These are phyloP conservation scores for Nyctibius grandis DNA, from an alignment of 2,797 vertebrate genomes.

Conservation along the genomic window DNA sequence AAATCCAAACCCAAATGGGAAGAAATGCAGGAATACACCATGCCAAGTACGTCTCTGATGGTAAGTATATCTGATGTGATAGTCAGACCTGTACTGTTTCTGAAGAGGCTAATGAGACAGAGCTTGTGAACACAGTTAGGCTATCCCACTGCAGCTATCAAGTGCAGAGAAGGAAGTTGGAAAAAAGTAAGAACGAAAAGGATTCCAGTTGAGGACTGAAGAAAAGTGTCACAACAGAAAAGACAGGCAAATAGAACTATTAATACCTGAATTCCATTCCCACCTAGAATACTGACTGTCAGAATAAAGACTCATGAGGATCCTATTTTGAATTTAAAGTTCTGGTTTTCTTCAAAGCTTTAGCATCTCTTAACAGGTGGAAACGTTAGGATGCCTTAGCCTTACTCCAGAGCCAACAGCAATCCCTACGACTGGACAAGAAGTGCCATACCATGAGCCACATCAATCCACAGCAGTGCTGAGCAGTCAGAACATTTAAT, in stretches of 20 bases:
- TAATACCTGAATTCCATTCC: not conserved
- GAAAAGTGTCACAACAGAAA: not conserved
- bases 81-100: not conserved
- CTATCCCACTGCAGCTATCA: not conserved
- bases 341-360: not conserved
- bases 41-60: not conserved
- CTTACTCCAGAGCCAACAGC: not conserved
- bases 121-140: not conserved
- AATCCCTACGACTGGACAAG: not conserved
- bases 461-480: not conserved
- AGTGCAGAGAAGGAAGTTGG: not conserved
- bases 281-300: not conserved
- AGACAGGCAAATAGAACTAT: not conserved
- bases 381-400: not conserved
- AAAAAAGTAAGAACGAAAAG: not conserved
- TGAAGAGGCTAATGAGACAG: not conserved
- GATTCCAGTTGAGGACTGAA: not conserved
- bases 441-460: not conserved
- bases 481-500: not conserved
- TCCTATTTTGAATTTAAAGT: not conserved
- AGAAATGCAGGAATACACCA: not conserved
- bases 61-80: not conserved
- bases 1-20: not conserved
- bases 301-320: not conserved
- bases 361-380: not conserved